Percentiles rank a stretch among this genome's conserved stretches.
Evolutionary conservation across 2,888 invertebrate species (phyloP).

Genomic region (Camponotus fellah): DNA sequence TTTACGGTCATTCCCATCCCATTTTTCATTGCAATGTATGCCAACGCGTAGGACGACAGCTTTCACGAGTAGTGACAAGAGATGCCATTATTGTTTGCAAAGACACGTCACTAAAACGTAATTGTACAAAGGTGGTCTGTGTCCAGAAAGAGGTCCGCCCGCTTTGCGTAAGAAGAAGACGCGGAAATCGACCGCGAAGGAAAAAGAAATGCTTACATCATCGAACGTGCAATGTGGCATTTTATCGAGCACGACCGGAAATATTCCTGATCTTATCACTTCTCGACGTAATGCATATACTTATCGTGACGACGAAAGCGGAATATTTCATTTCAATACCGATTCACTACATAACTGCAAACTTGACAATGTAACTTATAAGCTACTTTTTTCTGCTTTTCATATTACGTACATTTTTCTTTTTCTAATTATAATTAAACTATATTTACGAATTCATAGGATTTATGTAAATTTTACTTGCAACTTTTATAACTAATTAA

Average conservation of each 20-base stretch:
- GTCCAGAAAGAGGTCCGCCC: constrained; percentile 76
- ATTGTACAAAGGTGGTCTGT: constrained; percentile 70
- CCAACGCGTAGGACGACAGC: constrained; percentile 58
- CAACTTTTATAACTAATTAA: not conserved
- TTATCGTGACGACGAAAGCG: constrained; percentile 4
- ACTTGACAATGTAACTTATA: not conserved
- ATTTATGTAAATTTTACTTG: not conserved
- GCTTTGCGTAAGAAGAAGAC: constrained; percentile 75
- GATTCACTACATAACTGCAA: not conserved
- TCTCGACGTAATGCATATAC: constrained; percentile 8
- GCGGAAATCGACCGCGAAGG: constrained; percentile 67
- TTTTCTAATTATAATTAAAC: not conserved
- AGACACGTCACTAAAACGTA: constrained; percentile 53
- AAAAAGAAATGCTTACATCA: constrained; percentile 58
- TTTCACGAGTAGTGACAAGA: constrained; percentile 64
- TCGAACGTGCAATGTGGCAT: constrained; percentile 50
- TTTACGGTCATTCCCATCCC: constrained; percentile 1
- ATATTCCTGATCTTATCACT: constrained; percentile 65
- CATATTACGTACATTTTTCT: not conserved
- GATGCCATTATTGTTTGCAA: constrained; percentile 67
- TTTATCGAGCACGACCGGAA: constrained; percentile 47
- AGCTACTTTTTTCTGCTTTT: not conserved
- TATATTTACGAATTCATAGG: not conserved
- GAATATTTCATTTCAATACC: constrained; percentile 27
- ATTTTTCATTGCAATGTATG: constrained; percentile 25